Evolutionary conservation across 2,888 invertebrate species (phyloP).

Genomic region (Alcis repandata): DNA sequence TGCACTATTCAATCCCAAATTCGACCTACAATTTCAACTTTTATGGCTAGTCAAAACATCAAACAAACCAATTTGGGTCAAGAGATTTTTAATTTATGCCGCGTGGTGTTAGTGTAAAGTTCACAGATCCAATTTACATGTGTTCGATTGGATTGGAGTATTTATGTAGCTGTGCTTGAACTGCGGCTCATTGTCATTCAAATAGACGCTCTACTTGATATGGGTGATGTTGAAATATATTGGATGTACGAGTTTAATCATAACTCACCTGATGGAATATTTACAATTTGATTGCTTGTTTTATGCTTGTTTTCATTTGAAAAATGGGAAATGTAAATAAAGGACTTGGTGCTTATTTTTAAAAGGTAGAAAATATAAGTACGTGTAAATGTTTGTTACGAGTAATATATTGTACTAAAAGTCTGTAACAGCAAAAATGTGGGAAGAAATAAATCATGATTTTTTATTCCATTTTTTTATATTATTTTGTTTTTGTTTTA

Average conservation of each 20-base stretch:
- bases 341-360: no score
- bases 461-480: no score
- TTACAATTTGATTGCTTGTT: neutral
- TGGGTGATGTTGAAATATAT: conserved; percentile 15
- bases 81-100: conserved; percentile 7
- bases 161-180: conserved; percentile 29
- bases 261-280: conserved; percentile 3
- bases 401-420: no score
- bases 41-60: neutral
- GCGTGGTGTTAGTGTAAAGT: neutral
- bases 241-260: conserved; percentile 3
- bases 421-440: no score
- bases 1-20: neutral
- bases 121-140: conserved; percentile 15
- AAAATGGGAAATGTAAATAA: no score
- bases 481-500: no score
- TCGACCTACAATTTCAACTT: neutral
- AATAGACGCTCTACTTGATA: conserved; percentile 26
- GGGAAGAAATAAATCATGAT: no score
- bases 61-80: neutral
- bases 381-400: no score
- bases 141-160: conserved; percentile 5
- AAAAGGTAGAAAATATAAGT: no score
- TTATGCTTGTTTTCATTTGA: neutral
- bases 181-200: conserved; percentile 28